Percentiles rank a stretch among this genome's conserved stretches.
These are phyloP conservation scores for Hesperia comma DNA, from an alignment of 2,888 invertebrate species.

Conservation along the genomic window DNA sequence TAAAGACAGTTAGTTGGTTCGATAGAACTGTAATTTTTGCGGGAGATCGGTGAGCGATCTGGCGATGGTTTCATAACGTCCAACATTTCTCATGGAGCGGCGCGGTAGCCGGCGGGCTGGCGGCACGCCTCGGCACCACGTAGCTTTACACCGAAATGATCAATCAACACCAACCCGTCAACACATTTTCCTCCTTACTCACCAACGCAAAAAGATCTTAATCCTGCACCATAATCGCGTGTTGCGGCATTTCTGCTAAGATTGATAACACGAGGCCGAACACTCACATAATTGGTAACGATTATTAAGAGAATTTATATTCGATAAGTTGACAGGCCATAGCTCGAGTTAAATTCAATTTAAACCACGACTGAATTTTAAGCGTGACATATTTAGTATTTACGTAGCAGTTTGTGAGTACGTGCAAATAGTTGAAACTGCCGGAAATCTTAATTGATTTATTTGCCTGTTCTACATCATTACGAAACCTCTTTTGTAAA, in stretches of 20 bases:
- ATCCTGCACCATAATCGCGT: constrained; percentile 60
- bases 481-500: neutral
- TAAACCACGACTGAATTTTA: constrained; percentile 60
- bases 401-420: constrained; percentile 57
- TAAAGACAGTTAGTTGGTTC: constrained; percentile 29
- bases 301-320: constrained; percentile 79
- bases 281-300: constrained; percentile 77
- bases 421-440: constrained; percentile 45
- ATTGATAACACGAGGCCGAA: constrained; percentile 68
- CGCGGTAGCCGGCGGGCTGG: constrained; percentile 52
- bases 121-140: constrained; percentile 59
- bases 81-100: constrained; percentile 57
- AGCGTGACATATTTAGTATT: constrained; percentile 68
- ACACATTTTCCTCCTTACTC: constrained; percentile 69
- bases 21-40: constrained; percentile 39
- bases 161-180: constrained; percentile 61
- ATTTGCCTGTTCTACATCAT: constrained; percentile 20
- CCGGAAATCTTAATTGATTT: constrained; percentile 42
- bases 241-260: constrained; percentile 60
- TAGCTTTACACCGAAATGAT: constrained; percentile 51
- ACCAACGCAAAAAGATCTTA: constrained; percentile 68
- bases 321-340: constrained; percentile 73
- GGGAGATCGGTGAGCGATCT: constrained; percentile 49
- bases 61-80: constrained; percentile 65
- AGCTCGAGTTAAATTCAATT: constrained; percentile 68